Base-by-base conservation (phyloP, 2,113 vertebrate genomes). In the Axis porcinus region DNA sequence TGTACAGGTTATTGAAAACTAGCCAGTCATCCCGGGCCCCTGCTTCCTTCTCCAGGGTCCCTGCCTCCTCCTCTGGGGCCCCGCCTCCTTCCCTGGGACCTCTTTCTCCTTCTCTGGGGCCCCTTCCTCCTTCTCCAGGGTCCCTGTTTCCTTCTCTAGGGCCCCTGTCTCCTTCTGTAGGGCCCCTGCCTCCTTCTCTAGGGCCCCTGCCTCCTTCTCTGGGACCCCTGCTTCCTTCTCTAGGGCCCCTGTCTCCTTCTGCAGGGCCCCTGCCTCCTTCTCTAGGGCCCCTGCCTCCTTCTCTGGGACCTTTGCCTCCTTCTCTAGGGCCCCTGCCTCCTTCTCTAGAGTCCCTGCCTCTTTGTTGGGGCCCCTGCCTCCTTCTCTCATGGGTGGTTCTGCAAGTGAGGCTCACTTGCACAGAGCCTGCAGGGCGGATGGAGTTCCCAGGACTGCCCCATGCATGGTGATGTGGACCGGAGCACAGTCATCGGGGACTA, bases 121-220 rank as follows among this genome's bases (percentile, higher is more conserved):
- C 15, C 62, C 7, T 33, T 1, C 33, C 15, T 67, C 52, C 30
- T 7, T 47, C 13, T 6, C 19, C 0, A 0, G 17, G 30, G 1
- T 36, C 47, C 11, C 13, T 9, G 14, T 1, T 9, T 8, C 23
- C 27, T 12, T 83, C 19, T 43, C 27, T 3, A 0, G 57, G 40
- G 23, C 30, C 89, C 4, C 6, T 12, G 3, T 28, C 17, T 47
- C 47, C 28, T n/a, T 19, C 47, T 16, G 30, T 21, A 9, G 16
- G 19, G 0, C 55, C 57, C 12, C 5, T 28, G 12, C 2, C 27
- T 60, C 27, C 58, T 60, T 14, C 2, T 0, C 58, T 40, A 1
- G 27, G 27, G 1, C 14, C 50, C 50, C 50, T 4, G n/a, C 3
- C 25, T 45, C 52, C 33, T 16, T 58, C 50, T 15, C 74, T 9